Evolutionary conservation across 2,888 invertebrate species (phyloP).

Genomic region (Sphinx pinastri): DNA sequence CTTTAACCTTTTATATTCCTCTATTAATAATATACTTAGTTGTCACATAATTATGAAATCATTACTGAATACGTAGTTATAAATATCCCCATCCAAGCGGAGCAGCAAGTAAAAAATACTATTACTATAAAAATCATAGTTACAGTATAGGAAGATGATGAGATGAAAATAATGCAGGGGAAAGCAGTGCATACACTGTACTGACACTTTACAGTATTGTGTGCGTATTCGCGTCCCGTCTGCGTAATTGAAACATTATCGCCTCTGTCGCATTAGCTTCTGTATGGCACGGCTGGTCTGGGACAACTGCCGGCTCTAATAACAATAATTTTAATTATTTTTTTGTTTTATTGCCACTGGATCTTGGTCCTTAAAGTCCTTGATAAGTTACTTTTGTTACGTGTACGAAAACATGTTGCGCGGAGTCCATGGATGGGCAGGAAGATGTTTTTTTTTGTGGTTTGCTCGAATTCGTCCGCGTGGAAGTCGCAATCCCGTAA

Average conservation of each 20-base stretch:
- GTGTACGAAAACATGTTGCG: background rate
- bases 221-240: slow-evolving; percentile 20
- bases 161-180: too few relatives aligned
- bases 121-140: too few relatives aligned
- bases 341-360: background rate
- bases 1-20: too few relatives aligned
- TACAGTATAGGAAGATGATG: too few relatives aligned
- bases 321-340: background rate
- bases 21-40: too few relatives aligned
- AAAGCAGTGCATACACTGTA: background rate
- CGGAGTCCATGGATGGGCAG: background rate
- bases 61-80: too few relatives aligned
- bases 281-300: background rate
- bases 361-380: background rate
- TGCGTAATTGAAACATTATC: slow-evolving; percentile 40
- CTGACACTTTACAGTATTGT: slow-evolving; percentile 4
- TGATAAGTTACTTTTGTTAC: background rate
- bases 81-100: too few relatives aligned
- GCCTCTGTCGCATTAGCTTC: slow-evolving; percentile 24
- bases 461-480: background rate
- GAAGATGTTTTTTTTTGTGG: background rate
- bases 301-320: slow-evolving; percentile 2
- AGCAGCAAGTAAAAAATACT: too few relatives aligned
- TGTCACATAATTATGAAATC: too few relatives aligned
- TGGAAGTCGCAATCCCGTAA: background rate